Base-by-base conservation (phyloP, 2,888 invertebrate genomes). In the Ecdyonurus torrentis region DNA sequence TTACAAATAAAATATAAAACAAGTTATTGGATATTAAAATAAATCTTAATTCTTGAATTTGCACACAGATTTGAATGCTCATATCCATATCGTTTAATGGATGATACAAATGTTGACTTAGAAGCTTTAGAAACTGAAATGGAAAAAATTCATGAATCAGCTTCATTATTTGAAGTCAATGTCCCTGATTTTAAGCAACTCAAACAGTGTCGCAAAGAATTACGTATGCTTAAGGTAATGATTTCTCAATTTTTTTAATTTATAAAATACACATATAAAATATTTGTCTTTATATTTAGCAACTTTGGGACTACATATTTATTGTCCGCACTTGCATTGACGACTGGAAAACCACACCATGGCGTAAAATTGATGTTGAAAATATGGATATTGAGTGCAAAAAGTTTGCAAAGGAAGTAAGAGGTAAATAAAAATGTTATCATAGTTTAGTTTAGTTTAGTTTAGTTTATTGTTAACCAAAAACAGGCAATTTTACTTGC, bases 371-470 rank as follows among this genome's bases (percentile, higher is more conserved):
- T 65, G 95, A 97, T 72, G 95, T 96, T 53, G 97, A 97, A 76
- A 94, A 95, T 71, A 96, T 97, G 95, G 97, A 97, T 72, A 91
- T 96, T 69, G 96, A 97, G 75, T 96, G 96, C 75, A 97, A 97
- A 74, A 93, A 95, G 73, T 97, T 97, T 75, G 91, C 95, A 1
- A 96, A 97, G 76, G 93, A 94, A 74, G 89, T 93, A 64, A 80
- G 91, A 71, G 78, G 79, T 77, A 69, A 64, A 63, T 52, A 25
- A n/a, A n/a, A n/a, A n/a, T n/a, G n/a, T n/a, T n/a, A n/a, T n/a
- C n/a, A n/a, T n/a, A n/a, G n/a, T n/a, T n/a, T n/a, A n/a, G n/a
- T n/a, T n/a, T n/a, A n/a, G n/a, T n/a, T n/a, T n/a, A n/a, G n/a
- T n/a, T n/a, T n/a, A n/a, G n/a, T n/a, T n/a, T n/a, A n/a, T n/a